phyloP scores from a whole-genome alignment of 2,113 vertebrate species.

The Stigmatopora nigra region DNA sequence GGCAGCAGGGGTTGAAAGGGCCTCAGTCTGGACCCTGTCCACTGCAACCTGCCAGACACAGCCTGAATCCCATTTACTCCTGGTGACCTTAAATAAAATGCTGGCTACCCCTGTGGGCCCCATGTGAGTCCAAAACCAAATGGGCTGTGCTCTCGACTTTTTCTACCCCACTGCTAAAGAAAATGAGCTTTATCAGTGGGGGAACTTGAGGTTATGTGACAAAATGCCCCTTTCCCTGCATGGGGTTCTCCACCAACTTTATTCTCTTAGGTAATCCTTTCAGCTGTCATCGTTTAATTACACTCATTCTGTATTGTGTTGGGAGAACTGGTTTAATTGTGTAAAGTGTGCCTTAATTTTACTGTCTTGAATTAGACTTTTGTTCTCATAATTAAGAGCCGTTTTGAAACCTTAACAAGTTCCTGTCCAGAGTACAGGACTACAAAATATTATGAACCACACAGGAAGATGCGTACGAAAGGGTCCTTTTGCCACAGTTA shows the following conservation, averaged over 20 bases:
- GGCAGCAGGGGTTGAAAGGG: constrained; percentile 56
- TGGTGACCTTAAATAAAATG: constrained; percentile 75
- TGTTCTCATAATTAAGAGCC: constrained; percentile 13
- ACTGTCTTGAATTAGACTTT: constrained; percentile 13
- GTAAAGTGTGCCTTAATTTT: constrained; percentile 25
- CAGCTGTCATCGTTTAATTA: constrained; percentile 73
- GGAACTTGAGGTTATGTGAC: constrained; percentile 62
- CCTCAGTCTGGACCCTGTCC: constrained; percentile 61
- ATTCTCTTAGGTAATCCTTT: constrained; percentile 53
- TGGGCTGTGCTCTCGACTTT: constrained; percentile 59
- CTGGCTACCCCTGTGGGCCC: constrained; percentile 70
- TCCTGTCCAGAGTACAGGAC: not conserved
- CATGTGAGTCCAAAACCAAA: constrained; percentile 66
- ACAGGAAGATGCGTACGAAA: constrained; percentile 38
- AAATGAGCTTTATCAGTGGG: constrained; percentile 73
- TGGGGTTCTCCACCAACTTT: constrained; percentile 59
- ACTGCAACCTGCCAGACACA: constrained; percentile 67
- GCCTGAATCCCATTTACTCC: constrained; percentile 71
- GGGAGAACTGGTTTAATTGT: constrained; percentile 50
- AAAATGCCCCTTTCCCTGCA: constrained; percentile 64
- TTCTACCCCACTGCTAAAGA: constrained; percentile 72
- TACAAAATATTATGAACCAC: constrained; percentile 12
- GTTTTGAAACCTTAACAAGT: not conserved
- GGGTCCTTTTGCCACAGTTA: constrained; percentile 37
- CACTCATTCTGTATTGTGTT: constrained; percentile 53